These are phyloP conservation scores for Esox masquinongy DNA, from an alignment of 2,797 vertebrate genomes.

Conservation along the genomic window DNA sequence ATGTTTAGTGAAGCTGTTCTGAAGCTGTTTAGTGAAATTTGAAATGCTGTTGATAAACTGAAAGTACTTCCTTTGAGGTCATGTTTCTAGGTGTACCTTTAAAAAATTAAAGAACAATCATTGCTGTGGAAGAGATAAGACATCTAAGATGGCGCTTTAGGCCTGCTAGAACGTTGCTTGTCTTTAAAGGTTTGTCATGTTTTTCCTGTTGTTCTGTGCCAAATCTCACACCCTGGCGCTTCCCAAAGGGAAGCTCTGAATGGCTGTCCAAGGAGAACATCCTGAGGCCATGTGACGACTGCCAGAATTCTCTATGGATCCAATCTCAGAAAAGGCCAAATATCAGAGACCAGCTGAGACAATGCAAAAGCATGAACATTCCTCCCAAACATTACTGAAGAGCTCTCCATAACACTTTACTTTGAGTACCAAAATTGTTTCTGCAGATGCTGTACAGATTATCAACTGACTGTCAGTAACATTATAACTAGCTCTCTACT, in stretches of 20 bases:
- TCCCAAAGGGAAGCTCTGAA: background rate
- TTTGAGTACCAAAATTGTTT: no score
- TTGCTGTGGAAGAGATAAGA: background rate
- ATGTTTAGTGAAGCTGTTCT: no score
- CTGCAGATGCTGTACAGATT: no score
- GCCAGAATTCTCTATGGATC: background rate
- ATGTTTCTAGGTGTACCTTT: background rate
- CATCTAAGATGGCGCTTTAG: background rate
- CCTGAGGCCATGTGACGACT: background rate
- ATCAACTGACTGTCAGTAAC: no score
- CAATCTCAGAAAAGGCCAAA: background rate
- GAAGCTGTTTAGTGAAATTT: background rate
- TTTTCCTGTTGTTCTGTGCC: background rate
- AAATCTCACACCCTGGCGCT: background rate
- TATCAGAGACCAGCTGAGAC: background rate
- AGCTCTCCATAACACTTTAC: background rate
- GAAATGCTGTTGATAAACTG: background rate
- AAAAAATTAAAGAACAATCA: background rate
- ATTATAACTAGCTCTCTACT: no score
- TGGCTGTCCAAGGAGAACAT: constrained; percentile 2
- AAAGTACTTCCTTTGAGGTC: background rate
- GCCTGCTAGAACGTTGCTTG: background rate
- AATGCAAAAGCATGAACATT: background rate
- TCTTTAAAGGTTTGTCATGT: background rate
- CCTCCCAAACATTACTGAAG: background rate